Percentiles rank a stretch among this genome's conserved stretches.
Conservation (phyloP, 2,888 invertebrate species). For the Crocallis elinguaria region DNA sequence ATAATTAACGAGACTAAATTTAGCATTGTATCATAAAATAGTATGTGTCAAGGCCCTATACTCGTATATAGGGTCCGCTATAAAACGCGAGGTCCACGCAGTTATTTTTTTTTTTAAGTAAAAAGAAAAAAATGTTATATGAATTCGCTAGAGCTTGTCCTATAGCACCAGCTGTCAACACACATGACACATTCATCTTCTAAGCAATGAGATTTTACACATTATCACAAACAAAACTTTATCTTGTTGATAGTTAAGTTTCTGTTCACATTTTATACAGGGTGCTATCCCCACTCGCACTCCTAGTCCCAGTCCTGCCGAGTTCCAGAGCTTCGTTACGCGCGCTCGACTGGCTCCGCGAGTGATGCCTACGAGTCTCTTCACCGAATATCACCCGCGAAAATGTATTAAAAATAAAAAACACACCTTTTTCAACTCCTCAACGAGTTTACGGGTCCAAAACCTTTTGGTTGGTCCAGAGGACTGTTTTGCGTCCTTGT, state of each 20-base stretch:
- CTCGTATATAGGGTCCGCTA: too few species aligned
- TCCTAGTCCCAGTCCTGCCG: conserved; percentile 38
- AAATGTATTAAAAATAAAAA: conserved; percentile 71
- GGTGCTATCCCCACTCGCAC: conserved; percentile 3
- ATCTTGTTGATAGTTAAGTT: not conserved
- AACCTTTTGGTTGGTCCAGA: conserved; percentile 46
- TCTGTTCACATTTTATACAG: not conserved
- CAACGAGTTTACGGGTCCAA: conserved; percentile 60
- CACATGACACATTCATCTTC: too few species aligned
- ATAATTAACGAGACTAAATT: too few species aligned
- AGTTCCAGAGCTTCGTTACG: conserved; percentile 71
- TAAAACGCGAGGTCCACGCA: too few species aligned
- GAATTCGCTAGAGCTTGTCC: too few species aligned
- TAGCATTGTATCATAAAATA: too few species aligned
- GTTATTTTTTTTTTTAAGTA: too few species aligned
- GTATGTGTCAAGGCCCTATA: too few species aligned
- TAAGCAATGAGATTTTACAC: too few species aligned
- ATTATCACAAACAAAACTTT: not conserved
- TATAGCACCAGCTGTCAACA: too few species aligned
- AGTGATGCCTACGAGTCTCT: conserved; percentile 75
- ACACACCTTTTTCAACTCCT: conserved; percentile 70
- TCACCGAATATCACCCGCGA: conserved; percentile 69
- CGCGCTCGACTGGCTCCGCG: conserved; percentile 71
- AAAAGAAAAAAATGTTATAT: too few species aligned
- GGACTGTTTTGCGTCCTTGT: conserved; percentile 39